Conservation (phyloP, 2,797 vertebrate species). For the Gymnodraco acuticeps region DNA sequence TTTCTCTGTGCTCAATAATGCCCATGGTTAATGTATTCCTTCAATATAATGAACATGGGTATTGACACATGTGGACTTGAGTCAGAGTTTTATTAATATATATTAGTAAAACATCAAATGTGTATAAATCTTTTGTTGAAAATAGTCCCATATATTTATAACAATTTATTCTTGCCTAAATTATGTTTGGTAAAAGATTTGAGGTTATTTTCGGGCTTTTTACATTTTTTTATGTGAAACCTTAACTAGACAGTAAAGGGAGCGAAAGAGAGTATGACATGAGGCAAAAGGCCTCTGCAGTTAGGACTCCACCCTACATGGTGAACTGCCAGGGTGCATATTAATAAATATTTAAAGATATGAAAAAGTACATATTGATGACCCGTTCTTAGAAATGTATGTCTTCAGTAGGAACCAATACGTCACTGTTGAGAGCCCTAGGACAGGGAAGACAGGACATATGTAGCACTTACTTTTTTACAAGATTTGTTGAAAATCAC, state of each 20-base stretch:
- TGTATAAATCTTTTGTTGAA: background rate
- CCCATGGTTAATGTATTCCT: background rate
- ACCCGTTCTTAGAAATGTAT: background rate
- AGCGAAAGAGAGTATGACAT: too few relatives aligned
- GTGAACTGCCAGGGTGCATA: too few relatives aligned
- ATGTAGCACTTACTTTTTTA: background rate
- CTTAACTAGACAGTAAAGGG: too few relatives aligned
- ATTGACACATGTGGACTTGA: too few relatives aligned
- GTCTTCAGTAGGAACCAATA: background rate
- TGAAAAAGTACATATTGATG: background rate
- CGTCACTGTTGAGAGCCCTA: background rate
- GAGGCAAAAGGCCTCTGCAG: too few relatives aligned
- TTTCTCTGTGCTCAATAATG: background rate
- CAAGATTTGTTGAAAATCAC: conserved; percentile 5
- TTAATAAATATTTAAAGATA: too few relatives aligned
- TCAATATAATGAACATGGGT: background rate
- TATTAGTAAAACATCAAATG: background rate
- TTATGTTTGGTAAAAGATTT: background rate
- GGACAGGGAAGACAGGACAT: background rate
- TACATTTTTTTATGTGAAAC: too few relatives aligned
- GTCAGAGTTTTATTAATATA: background rate
- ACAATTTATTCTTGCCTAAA: background rate
- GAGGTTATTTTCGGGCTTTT: background rate
- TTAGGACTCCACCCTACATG: too few relatives aligned
- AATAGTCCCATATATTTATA: conserved; percentile 2